phyloP scores from a whole-genome alignment of 2,113 vertebrate species.

The Oncorhynchus nerka region DNA sequence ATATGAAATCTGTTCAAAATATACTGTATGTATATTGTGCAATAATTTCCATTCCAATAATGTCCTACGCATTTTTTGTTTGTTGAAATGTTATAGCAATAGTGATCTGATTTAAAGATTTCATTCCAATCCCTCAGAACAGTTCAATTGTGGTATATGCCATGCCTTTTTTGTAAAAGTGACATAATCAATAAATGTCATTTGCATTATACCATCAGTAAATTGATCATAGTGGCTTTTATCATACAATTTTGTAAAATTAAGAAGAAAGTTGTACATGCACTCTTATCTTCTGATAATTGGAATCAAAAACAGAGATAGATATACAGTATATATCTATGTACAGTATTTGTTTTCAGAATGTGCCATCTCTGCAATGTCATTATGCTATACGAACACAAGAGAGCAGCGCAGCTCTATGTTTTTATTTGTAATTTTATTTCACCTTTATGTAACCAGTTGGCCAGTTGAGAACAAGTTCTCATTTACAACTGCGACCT shows the following conservation, averaged over 20 bases:
- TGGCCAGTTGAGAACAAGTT: too few species aligned
- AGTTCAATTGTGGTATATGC: not conserved
- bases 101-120: not conserved
- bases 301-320: too few species aligned
- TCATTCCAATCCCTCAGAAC: not conserved
- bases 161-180: slow-evolving; percentile 10
- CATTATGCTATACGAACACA: not conserved
- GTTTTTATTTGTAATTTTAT: too few species aligned
- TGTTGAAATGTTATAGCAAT: not conserved
- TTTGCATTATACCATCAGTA: slow-evolving; percentile 16
- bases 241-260: too few species aligned
- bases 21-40: not conserved
- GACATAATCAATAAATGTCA: slow-evolving; percentile 52
- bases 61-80: not conserved
- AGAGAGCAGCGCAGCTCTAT: slow-evolving; percentile 29
- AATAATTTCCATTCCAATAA: not conserved
- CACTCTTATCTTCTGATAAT: too few species aligned
- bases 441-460: too few species aligned
- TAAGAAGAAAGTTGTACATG: too few species aligned
- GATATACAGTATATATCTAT: too few species aligned
- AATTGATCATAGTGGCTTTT: not conserved
- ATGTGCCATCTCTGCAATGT: too few species aligned
- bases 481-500: too few species aligned
- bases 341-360: not conserved
- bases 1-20: not conserved